phyloP scores from a whole-genome alignment of 2,113 vertebrate species.

The Sardina pilchardus region DNA sequence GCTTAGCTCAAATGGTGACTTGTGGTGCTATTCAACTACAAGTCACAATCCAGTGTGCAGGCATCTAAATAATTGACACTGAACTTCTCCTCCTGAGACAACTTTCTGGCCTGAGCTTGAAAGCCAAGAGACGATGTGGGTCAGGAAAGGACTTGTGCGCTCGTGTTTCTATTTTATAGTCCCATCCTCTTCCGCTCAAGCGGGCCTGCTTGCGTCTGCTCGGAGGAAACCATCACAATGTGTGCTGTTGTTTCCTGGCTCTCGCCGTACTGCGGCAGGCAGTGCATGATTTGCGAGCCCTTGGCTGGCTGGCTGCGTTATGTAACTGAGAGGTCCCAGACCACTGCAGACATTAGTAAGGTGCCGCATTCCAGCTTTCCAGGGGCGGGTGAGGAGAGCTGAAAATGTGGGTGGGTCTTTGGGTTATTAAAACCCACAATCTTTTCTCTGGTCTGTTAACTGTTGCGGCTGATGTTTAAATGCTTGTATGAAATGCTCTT shows the following conservation, averaged over 20 bases:
- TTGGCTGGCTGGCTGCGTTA: conserved; percentile 8
- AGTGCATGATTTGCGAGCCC: conserved; percentile 12
- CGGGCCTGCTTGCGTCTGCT: background rate
- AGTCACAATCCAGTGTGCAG: no score
- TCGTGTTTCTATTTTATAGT: background rate
- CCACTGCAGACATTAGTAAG: background rate
- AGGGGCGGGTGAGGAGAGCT: background rate
- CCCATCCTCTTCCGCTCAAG: no score
- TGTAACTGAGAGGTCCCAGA: conserved; percentile 8
- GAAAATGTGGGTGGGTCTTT: no score
- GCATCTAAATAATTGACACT: no score
- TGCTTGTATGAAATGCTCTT: background rate
- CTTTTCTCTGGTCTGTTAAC: background rate
- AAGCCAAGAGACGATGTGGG: background rate
- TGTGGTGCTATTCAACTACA: no score
- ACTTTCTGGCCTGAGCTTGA: no score
- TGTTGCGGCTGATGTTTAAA: background rate
- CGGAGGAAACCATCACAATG: background rate
- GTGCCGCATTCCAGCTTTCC: background rate
- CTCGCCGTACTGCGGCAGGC: background rate
- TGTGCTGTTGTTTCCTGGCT: conserved; percentile 14
- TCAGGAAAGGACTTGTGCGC: background rate
- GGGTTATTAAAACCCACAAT: no score
- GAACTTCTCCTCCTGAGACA: no score
- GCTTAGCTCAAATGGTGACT: no score